phyloP scores from a whole-genome alignment of 2,888 invertebrate genomes.

The Drosophila mimica region DNA sequence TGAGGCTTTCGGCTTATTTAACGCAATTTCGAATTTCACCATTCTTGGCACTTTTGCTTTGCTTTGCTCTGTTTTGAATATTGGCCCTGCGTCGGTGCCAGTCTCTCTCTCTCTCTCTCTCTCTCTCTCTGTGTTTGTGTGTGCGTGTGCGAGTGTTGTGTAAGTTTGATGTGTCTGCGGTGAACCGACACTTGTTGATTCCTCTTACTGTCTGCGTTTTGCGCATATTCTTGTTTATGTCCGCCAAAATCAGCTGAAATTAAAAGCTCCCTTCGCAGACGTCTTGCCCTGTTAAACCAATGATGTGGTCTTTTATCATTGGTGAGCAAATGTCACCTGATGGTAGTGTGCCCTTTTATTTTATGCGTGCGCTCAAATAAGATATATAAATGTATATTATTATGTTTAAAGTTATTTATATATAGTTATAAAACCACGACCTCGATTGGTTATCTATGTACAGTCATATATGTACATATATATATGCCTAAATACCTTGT shows the following conservation, averaged over 20 bases:
- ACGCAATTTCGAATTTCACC: constrained; percentile 66
- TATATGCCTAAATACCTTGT: too few relatives aligned
- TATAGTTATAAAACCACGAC: not conserved
- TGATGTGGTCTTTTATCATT: constrained; percentile 61
- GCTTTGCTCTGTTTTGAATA: constrained; percentile 23
- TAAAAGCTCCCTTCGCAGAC: not conserved
- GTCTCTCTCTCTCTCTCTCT: constrained; percentile 9
- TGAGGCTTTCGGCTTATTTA: constrained; percentile 11
- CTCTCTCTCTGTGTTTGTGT: constrained; percentile 3
- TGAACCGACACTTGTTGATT: constrained; percentile 63
- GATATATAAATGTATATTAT: not conserved
- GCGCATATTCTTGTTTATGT: constrained; percentile 26
- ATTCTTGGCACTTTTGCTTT: constrained; percentile 53
- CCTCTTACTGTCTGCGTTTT: constrained; percentile 14
- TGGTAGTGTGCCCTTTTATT: constrained; percentile 27
- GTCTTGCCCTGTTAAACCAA: not conserved
- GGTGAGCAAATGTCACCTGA: constrained; percentile 9
- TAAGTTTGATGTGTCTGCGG: constrained; percentile 17
- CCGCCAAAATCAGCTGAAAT: constrained; percentile 45
- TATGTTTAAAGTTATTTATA: not conserved
- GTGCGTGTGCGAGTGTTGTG: constrained; percentile 12
- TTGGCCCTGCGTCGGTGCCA: constrained; percentile 17
- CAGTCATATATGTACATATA: not conserved
- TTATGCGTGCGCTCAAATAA: not conserved
- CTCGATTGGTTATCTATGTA: not conserved